These are phyloP conservation scores for Camelus bactrianus DNA, from an alignment of 2,113 vertebrate genomes.

Conservation along the genomic window DNA sequence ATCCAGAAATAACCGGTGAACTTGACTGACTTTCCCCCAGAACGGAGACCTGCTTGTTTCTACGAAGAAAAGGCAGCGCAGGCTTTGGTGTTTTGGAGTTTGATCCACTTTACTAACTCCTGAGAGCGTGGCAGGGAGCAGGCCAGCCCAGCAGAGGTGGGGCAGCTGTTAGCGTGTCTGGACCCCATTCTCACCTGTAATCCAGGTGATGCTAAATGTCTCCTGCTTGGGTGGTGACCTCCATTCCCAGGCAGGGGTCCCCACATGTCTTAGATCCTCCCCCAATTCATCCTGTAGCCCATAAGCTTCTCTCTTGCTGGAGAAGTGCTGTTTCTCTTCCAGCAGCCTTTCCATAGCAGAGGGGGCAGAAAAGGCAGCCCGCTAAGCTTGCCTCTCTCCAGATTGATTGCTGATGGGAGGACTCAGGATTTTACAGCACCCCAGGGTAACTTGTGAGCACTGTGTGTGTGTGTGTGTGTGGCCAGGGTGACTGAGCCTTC, in stretches of 20 bases:
- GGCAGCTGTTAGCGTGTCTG: not conserved
- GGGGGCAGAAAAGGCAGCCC: not conserved
- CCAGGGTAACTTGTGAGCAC: not conserved
- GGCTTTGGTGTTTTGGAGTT: not conserved
- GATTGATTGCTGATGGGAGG: slow-evolving; percentile 28
- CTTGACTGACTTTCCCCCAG: not conserved
- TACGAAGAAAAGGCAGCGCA: not conserved
- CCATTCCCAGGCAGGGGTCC: not conserved
- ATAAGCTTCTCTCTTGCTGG: not conserved
- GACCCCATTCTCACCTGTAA: not conserved
- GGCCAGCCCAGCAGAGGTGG: not conserved
- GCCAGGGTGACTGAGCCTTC: not conserved
- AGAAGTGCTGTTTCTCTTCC: not conserved
- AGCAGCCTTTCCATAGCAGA: not conserved
- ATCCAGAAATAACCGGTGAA: not conserved
- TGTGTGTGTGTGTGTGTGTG: not conserved
- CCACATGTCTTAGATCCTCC: not conserved
- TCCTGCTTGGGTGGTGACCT: no score
- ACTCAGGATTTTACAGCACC: not conserved
- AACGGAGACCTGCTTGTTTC: not conserved
- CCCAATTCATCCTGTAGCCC: not conserved
- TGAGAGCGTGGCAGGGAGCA: not conserved
- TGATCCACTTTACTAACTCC: not conserved
- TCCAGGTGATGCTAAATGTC: not conserved
- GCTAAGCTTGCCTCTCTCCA: not conserved